Evolutionary conservation across 2,797 vertebrate genomes (phyloP).

Genomic region (Chaunax sp.): DNA sequence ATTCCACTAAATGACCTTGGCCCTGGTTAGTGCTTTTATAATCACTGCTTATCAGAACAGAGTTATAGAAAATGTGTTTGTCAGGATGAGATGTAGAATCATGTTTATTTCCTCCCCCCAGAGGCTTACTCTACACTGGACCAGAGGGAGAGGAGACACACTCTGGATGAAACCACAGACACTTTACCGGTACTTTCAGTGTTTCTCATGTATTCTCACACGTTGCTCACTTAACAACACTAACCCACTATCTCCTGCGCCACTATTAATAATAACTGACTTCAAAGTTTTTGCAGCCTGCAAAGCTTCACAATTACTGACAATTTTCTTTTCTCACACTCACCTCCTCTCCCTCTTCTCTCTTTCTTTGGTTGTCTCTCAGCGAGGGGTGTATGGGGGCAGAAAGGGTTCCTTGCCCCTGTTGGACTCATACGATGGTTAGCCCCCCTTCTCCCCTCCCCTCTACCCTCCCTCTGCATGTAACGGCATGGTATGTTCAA

Average conservation of each 20-base stretch:
- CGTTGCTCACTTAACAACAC: slow-evolving; percentile 24
- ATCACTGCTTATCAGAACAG: background rate
- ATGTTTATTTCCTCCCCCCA: slow-evolving; percentile 38
- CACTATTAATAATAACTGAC: slow-evolving; percentile 47
- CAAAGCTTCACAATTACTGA: slow-evolving; percentile 72
- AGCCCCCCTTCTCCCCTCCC: slow-evolving; percentile 74
- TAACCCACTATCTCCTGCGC: slow-evolving; percentile 74
- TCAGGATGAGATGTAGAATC: background rate
- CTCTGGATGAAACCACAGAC: slow-evolving; percentile 92
- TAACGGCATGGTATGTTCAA: slow-evolving; percentile 88
- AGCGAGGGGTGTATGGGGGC: slow-evolving; percentile 87
- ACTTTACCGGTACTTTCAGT: slow-evolving; percentile 87
- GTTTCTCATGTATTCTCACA: background rate
- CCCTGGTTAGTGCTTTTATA: slow-evolving; percentile 83
- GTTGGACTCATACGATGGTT: slow-evolving; percentile 88
- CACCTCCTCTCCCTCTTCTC: slow-evolving; percentile 71
- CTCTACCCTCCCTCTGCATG: slow-evolving; percentile 83
- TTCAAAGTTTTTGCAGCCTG: slow-evolving; percentile 35
- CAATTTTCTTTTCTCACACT: slow-evolving; percentile 81
- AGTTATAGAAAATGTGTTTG: background rate
- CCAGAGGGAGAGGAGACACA: slow-evolving; percentile 92
- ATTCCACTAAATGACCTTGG: slow-evolving; percentile 96
- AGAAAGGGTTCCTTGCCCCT: slow-evolving; percentile 87
- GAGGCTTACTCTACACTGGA: slow-evolving; percentile 92
- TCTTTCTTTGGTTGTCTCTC: slow-evolving; percentile 77